Evolutionary conservation across 2,113 vertebrate species (phyloP), one percentile per base, ranked within the genome.

Genomic region (Pleuronectes platessa): DNA sequence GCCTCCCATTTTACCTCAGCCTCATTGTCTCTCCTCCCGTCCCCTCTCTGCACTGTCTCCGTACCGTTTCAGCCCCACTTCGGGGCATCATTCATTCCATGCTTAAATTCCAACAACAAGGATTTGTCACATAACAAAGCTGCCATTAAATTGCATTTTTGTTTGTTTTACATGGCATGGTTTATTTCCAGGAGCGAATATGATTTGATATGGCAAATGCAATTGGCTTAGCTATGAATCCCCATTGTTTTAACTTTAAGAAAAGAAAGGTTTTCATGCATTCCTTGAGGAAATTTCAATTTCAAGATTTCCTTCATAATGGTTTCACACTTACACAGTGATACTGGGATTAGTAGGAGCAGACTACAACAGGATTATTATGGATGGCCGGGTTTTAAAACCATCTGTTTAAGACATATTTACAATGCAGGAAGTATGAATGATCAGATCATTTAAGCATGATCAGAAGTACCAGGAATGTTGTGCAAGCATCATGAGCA

Each of bases 111-210:
- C 79, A 91, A 86, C 79, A 91, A 86, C 79, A 58, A 86, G 87
- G 83, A 92, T 93, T 89, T 86, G 88, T 87, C 92, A 92, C 72
- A 84, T 80, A 63, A 59, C 83, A 90, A 74, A 89, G 86, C 79
- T 84, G 86, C 81, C 76, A 88, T 84, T 88, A 86, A 90, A 89
- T 82, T 85, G 68, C 71, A 68, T 76, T 89, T 89, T 86, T 90
- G 72, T 87, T 90, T 81, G 85, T 82, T 83, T 81, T 71, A 75
- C 74, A 81, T 79, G 21, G 24, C 78, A 78, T 59, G 68, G 54
- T 90, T 90, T 88, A 89, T 88, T 85, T 86, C 66, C 76, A 79
- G 78, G 68, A 45, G 35, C 62, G 66, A 61, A 77, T 71, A 45
- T 78, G 85, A 90, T 90, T 93, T 67, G 74, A 83, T 73, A 61